Base-by-base conservation (phyloP, 2,113 vertebrate species). In the Callorhinus ursinus region DNA sequence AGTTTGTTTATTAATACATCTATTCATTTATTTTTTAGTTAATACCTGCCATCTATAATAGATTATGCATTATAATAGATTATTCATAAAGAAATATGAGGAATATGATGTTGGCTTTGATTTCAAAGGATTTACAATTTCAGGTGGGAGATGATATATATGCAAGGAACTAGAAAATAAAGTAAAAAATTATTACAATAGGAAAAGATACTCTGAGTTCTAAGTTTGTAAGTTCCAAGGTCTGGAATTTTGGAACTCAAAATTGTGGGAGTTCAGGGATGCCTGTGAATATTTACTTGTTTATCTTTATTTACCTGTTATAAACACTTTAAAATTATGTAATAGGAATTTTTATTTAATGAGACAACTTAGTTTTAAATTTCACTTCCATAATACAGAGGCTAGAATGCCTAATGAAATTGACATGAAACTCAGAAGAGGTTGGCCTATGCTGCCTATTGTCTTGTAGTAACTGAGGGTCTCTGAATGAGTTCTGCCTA, bases 61-160 rank as follows among this genome's bases (percentile, higher is more conserved):
- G 10, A 77, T 7, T 65, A 4, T 95, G 5, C 4, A 46, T 46
- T 21, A 39, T 59, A 49, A 53, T 85, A 46, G 10, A 77, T 7
- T 65, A 4, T 95, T 31, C 79, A 24, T 86, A 49, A 92, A 22
- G 11, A 88, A 74, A 82, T 85, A 53, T 28, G 84, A 74, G 21
- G 24, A 93, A 39, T 88, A 51, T 55, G 5, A 82, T 2, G 1
- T 61, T 11, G 14, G 15, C 9, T 39, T 95, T 89, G 53, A 90
- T 81, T 87, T 89, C 15, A 91, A 84, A 96, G 59, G 33, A 12
- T 87, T 71, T 93, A 71, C 11, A 79, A 74, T 93, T 91, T 96
- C 15, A 55, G 82, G 57, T 91, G 22, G 21, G 86, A 71, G 28
- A 63, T 71, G 28, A 19, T 14, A 19, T 76, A 16, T 53, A 39